phyloP scores from a whole-genome alignment of 2,888 invertebrate species.

The Trilocha varians region DNA sequence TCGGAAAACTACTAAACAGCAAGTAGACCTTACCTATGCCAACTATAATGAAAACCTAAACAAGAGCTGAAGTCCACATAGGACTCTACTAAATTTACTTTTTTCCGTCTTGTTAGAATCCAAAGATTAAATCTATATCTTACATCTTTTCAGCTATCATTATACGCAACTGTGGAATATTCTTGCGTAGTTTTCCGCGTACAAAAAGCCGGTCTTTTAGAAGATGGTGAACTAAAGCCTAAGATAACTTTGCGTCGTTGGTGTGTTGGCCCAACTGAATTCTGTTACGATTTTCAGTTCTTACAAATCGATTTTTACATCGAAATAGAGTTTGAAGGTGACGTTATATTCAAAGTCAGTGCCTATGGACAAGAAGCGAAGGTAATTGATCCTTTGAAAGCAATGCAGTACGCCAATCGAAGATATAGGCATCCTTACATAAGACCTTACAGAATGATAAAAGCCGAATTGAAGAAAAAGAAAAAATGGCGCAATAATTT shows the following conservation, averaged over 20 bases:
- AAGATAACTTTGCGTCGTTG: constrained; percentile 22
- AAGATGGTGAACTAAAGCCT: background rate
- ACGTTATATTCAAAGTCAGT: constrained; percentile 14
- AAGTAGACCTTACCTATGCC: no score
- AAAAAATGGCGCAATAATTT: background rate
- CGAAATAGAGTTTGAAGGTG: constrained; percentile 18
- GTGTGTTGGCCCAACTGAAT: constrained; percentile 17
- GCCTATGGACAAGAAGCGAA: constrained; percentile 22
- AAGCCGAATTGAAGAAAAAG: background rate
- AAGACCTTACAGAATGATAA: background rate
- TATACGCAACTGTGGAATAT: constrained; percentile 27
- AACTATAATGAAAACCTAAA: no score
- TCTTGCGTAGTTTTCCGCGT: constrained; percentile 26
- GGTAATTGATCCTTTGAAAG: constrained; percentile 13
- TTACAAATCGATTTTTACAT: constrained; percentile 30
- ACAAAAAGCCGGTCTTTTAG: constrained; percentile 9
- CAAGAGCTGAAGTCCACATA: no score
- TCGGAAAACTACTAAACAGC: no score
- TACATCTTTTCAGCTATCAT: constrained; percentile 30
- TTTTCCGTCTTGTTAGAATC: no score
- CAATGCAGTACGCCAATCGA: constrained; percentile 13
- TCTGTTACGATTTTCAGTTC: constrained; percentile 25
- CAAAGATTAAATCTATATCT: no score
- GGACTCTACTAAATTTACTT: no score
- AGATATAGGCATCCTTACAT: background rate